Base-by-base conservation (phyloP, 2,888 invertebrate genomes). In the Lamellibrachia columna region DNA sequence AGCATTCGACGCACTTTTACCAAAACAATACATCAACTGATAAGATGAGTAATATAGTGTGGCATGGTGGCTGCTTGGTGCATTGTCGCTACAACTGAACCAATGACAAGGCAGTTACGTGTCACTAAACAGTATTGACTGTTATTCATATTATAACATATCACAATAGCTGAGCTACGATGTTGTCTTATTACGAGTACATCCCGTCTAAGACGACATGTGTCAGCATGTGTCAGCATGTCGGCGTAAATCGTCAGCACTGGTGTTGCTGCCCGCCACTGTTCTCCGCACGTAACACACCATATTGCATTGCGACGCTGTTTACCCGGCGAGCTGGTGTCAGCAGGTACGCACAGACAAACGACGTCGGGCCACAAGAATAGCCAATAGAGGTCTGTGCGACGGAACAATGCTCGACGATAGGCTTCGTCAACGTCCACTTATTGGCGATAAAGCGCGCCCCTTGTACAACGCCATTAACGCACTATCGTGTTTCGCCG, bases 361-460 rank as follows among this genome's bases (percentile, higher is more conserved):
- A 75, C 75, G 75, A 75, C 75, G 75, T 75, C 75, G 75, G 75
- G n/a, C 75, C 75, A 75, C 22, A 75, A 75, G 15, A 75, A 75
- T 75, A 75, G 75, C 75, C 75, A 75, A 75, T 75, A 75, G n/a
- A 75, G 75, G 22, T 3, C 75, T 75, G 22, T 75, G 75, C 75
- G 75, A 22, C 75, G 75, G 75, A 75, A 75, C 75, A 75, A 75
- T 75, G 75, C 75, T 7, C 75, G 3, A n/a, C 75, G 75, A 75
- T 75, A 75, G 75, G 75, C 75, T 75, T 75, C 75, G 75, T 75
- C 75, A 75, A 75, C 75, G 75, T 75, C 75, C 75, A 75, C 75
- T 15, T 75, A 75, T 15, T 75, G 22, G 22, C 75, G 75, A 75
- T 75, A 75, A 75, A 75, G 75, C 75, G 75, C 75, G 22, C 75